A percentile compares a stretch with the other conserved stretches of the same genome.
phyloP scores from a whole-genome alignment of 1,140 invertebrate genomes.

The Neotoxoptera formosana region DNA sequence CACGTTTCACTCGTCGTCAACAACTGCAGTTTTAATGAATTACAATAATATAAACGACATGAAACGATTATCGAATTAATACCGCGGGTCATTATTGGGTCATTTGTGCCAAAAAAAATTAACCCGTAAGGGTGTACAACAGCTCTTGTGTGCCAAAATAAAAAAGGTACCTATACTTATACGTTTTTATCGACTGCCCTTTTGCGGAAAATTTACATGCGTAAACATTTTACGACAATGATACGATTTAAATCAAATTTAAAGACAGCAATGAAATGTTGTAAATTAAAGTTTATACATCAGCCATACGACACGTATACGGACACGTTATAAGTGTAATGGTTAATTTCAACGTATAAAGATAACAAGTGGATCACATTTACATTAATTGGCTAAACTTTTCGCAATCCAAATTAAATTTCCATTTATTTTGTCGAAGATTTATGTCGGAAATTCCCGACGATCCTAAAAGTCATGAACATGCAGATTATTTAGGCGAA shows the following conservation, averaged over 20 bases:
- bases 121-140: background rate
- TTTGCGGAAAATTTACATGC: background rate
- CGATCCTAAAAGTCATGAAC: background rate
- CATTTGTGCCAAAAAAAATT: background rate
- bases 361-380: background rate
- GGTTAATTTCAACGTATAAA: background rate
- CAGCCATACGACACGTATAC: background rate
- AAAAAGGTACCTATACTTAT: background rate
- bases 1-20: background rate
- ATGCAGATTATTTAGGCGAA: background rate
- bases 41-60: background rate
- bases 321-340: background rate
- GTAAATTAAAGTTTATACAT: background rate
- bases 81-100: no score
- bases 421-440: background rate
- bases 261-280: background rate
- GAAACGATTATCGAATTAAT: background rate
- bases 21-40: background rate
- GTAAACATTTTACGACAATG: background rate
- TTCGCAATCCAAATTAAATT: background rate
- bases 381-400: background rate
- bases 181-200: background rate
- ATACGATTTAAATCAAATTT: background rate
- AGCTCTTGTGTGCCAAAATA: background rate
- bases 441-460: background rate